Conservation (phyloP, 2,797 vertebrate genomes). For the Hippoglossus hippoglossus region DNA sequence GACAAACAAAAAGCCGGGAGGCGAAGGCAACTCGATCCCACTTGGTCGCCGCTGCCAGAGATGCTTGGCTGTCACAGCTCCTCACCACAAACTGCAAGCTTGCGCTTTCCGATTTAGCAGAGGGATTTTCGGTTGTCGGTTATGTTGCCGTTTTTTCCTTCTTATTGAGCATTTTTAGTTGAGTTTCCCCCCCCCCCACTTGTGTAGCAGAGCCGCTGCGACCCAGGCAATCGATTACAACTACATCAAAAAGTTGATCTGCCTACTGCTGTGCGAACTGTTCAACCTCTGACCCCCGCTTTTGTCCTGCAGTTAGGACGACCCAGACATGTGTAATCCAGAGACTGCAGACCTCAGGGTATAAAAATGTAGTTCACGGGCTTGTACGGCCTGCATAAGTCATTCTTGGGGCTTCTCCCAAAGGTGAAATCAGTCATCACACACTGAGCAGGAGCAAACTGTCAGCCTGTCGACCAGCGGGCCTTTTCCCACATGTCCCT, state of each 20-base stretch:
- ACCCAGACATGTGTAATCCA: neutral
- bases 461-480: slow-evolving; percentile 23
- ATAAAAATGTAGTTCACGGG: neutral
- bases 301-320: neutral
- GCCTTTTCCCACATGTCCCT: slow-evolving; percentile 10
- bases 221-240: slow-evolving; percentile 34
- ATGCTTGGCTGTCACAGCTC: slow-evolving; percentile 71
- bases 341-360: neutral
- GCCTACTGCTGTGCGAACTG: neutral
- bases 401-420: slow-evolving; percentile 26
- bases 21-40: slow-evolving; percentile 46
- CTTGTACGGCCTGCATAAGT: slow-evolving; percentile 15
- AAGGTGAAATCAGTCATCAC: slow-evolving; percentile 32
- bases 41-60: slow-evolving; percentile 52
- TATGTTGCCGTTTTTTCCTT: slow-evolving; percentile 53
- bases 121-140: slow-evolving; percentile 39
- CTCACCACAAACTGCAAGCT: slow-evolving; percentile 78
- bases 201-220: slow-evolving; percentile 43
- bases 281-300: slow-evolving; percentile 9
- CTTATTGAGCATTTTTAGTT: slow-evolving; percentile 27
- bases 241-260: slow-evolving; percentile 24
- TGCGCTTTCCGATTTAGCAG: slow-evolving; percentile 55
- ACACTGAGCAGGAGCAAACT: slow-evolving; percentile 28
- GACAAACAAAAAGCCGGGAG: slow-evolving; percentile 41
- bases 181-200: slow-evolving; percentile 30